Percentiles rank a stretch among this genome's conserved stretches.
phyloP scores from a whole-genome alignment of 2,113 vertebrate species.

The Saimiri boliviensis region DNA sequence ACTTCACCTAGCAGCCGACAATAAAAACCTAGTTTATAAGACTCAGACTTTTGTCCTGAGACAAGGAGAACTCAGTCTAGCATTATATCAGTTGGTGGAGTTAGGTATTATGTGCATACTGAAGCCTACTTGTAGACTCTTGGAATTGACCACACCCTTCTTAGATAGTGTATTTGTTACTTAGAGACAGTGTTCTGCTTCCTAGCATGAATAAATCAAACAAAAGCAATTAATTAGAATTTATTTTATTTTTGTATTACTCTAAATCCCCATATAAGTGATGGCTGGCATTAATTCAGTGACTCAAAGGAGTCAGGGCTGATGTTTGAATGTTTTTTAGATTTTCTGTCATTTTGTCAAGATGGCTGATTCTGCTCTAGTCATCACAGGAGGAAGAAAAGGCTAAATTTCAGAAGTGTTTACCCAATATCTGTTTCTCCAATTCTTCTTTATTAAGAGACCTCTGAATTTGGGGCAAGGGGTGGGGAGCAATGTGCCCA shows the following conservation, averaged over 20 bases:
- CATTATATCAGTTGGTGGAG: neutral
- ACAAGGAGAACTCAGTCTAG: neutral
- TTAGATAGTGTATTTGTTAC: neutral
- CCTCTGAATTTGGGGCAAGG: neutral
- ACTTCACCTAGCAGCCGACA: neutral
- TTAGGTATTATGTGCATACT: neutral
- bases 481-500: neutral
- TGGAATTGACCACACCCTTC: neutral
- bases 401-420: neutral
- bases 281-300: neutral
- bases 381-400: neutral
- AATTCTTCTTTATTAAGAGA: neutral
- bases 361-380: neutral
- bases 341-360: neutral
- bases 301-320: neutral
- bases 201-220: neutral
- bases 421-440: neutral
- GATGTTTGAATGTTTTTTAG: neutral
- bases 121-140: neutral
- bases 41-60: neutral
- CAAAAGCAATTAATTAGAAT: neutral
- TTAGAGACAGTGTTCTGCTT: neutral
- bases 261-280: neutral
- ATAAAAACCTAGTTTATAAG: neutral
- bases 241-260: constrained; percentile 15